Conservation (phyloP, 2,113 vertebrate genomes). For the Cisticola juncidis region DNA sequence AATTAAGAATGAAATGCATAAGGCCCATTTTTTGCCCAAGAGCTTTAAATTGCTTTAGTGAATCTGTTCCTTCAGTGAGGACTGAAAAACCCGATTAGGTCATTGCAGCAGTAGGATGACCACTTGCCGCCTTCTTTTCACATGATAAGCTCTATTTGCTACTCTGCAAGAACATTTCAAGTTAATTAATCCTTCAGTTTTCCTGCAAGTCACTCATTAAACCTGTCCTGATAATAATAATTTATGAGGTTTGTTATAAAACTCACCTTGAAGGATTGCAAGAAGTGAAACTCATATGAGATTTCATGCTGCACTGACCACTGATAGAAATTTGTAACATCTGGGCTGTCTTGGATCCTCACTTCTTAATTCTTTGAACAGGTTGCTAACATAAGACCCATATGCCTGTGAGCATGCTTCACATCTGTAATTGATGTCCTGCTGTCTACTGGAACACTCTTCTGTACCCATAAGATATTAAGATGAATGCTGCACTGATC, state of each 20-base stretch:
- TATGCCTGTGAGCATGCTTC: conserved; percentile 89
- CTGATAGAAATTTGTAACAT: conserved; percentile 92
- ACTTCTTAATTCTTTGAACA: conserved; percentile 91
- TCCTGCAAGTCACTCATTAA: conserved; percentile 29
- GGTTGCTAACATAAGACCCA: conserved; percentile 89
- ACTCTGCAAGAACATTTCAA: background rate
- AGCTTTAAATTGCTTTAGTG: background rate
- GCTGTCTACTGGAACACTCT: conserved; percentile 89
- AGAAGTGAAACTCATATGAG: conserved; percentile 88
- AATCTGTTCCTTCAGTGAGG: background rate
- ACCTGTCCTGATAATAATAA: conserved; percentile 38
- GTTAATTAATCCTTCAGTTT: conserved; percentile 34
- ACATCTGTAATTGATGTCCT: conserved; percentile 94
- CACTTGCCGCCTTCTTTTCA: background rate
- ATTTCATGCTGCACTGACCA: conserved; percentile 92
- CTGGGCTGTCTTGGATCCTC: conserved; percentile 90
- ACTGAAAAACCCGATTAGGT: background rate
- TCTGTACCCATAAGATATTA: conserved; percentile 76
- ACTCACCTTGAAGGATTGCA: conserved; percentile 93
- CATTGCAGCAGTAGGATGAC: background rate
- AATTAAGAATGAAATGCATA: background rate
- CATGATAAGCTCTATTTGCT: background rate
- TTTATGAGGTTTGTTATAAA: conserved; percentile 42
- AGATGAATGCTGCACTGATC: conserved; percentile 28
- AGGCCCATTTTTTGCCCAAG: background rate